phyloP scores from a whole-genome alignment of 2,888 invertebrate species.

The Synanthedon andrenaeformis region DNA sequence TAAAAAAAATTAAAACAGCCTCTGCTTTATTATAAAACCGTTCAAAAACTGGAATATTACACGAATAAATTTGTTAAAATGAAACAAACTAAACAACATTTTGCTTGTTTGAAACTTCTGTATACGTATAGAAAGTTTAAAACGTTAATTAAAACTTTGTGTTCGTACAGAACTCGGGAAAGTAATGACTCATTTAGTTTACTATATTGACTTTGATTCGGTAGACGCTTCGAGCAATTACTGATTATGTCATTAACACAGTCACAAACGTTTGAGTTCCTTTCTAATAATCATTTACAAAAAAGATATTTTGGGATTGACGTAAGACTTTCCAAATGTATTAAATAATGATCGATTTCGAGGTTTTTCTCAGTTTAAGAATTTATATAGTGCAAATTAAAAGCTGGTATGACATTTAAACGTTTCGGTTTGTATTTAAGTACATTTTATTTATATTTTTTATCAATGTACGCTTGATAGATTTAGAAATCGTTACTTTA shows the following conservation, averaged over 20 bases:
- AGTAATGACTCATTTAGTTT: conserved; percentile 12
- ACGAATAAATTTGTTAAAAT: conserved; percentile 26
- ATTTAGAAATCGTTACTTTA: no score
- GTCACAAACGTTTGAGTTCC: no score
- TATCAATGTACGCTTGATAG: background rate
- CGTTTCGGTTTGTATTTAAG: background rate
- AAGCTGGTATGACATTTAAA: no score
- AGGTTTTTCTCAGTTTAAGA: no score
- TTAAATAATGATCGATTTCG: no score
- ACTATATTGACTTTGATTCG: background rate
- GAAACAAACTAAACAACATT: conserved; percentile 23
- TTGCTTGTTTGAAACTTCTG: conserved; percentile 23
- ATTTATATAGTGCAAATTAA: no score
- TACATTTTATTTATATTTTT: background rate
- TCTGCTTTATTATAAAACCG: background rate
- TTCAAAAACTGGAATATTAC: conserved; percentile 9
- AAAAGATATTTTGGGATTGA: no score
- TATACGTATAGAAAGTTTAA: conserved; percentile 43
- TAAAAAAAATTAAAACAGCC: no score
- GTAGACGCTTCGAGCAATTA: background rate
- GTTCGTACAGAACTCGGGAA: conserved; percentile 27
- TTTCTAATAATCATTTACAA: no score
- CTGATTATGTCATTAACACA: no score
- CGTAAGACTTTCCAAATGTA: no score
- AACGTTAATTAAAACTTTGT: conserved; percentile 51